These are phyloP conservation scores for Eudemis profundana DNA, from an alignment of 2,888 invertebrate species.

Conservation along the genomic window DNA sequence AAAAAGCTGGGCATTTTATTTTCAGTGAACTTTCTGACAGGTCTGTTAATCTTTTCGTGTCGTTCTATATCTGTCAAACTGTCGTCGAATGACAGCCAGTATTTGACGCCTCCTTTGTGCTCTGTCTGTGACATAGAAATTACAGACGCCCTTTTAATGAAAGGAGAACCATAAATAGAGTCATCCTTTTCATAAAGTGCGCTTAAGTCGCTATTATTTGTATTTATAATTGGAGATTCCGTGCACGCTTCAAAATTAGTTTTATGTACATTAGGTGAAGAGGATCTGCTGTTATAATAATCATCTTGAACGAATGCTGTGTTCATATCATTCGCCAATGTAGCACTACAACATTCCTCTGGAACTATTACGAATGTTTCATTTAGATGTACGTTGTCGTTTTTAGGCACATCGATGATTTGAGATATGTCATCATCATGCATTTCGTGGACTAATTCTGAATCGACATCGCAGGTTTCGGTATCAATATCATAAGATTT, in stretches of 20 bases:
- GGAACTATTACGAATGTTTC: slow-evolving; percentile 36
- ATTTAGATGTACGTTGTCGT: background rate
- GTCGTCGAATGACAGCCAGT: slow-evolving; percentile 79
- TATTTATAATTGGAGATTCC: slow-evolving; percentile 64
- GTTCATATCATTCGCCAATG: slow-evolving; percentile 63
- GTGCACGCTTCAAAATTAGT: slow-evolving; percentile 61
- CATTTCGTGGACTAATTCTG: background rate
- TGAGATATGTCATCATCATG: background rate
- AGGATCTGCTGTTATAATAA: slow-evolving; percentile 54
- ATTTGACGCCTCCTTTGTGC: slow-evolving; percentile 74
- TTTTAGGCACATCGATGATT: background rate
- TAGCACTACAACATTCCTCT: slow-evolving; percentile 44
- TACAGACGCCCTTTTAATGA: slow-evolving; percentile 65
- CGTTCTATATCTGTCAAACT: slow-evolving; percentile 48
- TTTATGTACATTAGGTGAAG: slow-evolving; percentile 59
- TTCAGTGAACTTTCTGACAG: slow-evolving; percentile 52
- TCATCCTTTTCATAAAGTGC: slow-evolving; percentile 63
- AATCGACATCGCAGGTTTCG: background rate
- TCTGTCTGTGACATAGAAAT: slow-evolving; percentile 75
- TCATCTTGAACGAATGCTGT: slow-evolving; percentile 68
- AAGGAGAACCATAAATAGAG: slow-evolving; percentile 66
- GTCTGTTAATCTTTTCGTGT: slow-evolving; percentile 31
- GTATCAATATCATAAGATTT: background rate
- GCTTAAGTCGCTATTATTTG: slow-evolving; percentile 52
- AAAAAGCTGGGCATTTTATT: slow-evolving; percentile 71